A percentile compares a stretch with the other conserved stretches of the same genome.
Conservation (phyloP, 2,113 vertebrate genomes). For the Hemiprocne comata region DNA sequence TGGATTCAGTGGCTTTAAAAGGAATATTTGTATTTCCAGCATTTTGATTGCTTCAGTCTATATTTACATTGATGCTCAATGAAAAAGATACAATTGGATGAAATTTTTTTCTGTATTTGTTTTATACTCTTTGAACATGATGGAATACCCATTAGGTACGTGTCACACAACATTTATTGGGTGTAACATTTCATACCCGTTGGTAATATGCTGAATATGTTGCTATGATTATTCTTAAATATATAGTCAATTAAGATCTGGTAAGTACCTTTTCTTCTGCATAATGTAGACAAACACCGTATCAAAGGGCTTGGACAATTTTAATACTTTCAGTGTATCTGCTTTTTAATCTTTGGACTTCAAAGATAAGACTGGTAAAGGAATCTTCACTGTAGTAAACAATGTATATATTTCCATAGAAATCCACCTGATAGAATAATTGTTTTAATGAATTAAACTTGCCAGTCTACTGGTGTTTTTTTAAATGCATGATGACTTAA, state of each 20-base stretch:
- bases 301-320: slow-evolving; percentile 60
- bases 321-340: slow-evolving; percentile 51
- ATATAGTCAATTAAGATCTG: slow-evolving; percentile 67
- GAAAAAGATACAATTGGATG: slow-evolving; percentile 70
- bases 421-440: slow-evolving; percentile 66
- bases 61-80: slow-evolving; percentile 73
- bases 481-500: slow-evolving; percentile 40
- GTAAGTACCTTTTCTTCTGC: slow-evolving; percentile 59
- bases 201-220: slow-evolving; percentile 61
- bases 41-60: slow-evolving; percentile 79
- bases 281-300: slow-evolving; percentile 45
- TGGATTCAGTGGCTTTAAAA: slow-evolving; percentile 79
- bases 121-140: slow-evolving; percentile 75
- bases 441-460: slow-evolving; percentile 71
- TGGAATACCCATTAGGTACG: slow-evolving; percentile 65
- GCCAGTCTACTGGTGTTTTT: not conserved
- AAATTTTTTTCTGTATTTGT: slow-evolving; percentile 67
- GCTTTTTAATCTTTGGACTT: slow-evolving; percentile 54
- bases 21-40: slow-evolving; percentile 80
- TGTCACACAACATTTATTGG: slow-evolving; percentile 74
- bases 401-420: slow-evolving; percentile 68
- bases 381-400: slow-evolving; percentile 59
- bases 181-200: slow-evolving; percentile 63
- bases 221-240: slow-evolving; percentile 68
- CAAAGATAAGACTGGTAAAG: slow-evolving; percentile 51